These are phyloP conservation scores for Metopolophium dirhodum DNA, from an alignment of 1,140 invertebrate species.

Conservation along the genomic window DNA sequence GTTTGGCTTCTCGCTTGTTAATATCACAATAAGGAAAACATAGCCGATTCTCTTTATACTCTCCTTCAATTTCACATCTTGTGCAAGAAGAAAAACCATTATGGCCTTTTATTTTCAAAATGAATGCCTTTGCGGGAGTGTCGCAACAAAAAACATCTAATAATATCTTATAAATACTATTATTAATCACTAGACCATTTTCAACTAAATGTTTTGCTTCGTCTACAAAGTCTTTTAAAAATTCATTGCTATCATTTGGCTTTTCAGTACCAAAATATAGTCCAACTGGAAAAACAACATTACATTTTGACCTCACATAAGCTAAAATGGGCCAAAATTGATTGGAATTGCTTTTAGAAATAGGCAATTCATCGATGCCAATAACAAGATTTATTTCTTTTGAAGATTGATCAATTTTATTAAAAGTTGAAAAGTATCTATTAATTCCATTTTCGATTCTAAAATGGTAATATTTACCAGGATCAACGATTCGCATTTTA, in stretches of 20 bases:
- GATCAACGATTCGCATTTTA: no score
- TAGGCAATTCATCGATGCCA: constrained; percentile 28
- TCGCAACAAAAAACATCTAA: constrained; percentile 60
- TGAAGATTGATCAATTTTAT: not conserved
- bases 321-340: constrained; percentile 25
- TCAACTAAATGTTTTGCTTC: constrained; percentile 58
- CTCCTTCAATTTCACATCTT: constrained; percentile 59
- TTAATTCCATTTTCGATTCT: no score
- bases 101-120: constrained; percentile 58
- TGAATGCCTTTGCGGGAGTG: constrained; percentile 59
- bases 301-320: no score
- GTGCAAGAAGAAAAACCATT: constrained; percentile 57
- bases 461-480: no score
- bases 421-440: no score
- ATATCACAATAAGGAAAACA: constrained; percentile 17
- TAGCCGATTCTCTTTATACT: not conserved
- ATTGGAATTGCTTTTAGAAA: constrained; percentile 20
- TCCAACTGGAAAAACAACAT: constrained; percentile 57
- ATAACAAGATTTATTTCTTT: not conserved
- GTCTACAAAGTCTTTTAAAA: constrained; percentile 59
- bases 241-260: constrained; percentile 57
- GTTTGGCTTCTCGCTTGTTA: not conserved
- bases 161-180: constrained; percentile 5
- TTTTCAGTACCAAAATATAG: constrained; percentile 60
- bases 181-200: constrained; percentile 55